phyloP scores from a whole-genome alignment of 2,797 vertebrate species.

The Calcarius lapponicus region DNA sequence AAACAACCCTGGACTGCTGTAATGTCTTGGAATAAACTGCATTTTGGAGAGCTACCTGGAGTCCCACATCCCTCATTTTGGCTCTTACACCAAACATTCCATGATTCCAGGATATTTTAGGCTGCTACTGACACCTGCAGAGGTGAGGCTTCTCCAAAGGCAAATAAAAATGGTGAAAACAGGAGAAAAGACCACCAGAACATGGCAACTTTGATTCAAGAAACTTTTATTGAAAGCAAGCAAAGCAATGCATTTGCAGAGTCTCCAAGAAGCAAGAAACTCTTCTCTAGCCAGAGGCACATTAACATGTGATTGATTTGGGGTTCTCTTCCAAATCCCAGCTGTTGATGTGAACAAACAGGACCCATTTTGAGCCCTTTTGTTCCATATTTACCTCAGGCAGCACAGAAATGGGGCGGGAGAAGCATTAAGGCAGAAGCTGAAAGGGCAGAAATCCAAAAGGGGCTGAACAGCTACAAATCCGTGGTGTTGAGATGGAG shows the following conservation, averaged over 20 bases:
- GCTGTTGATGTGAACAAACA: neutral
- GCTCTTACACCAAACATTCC: too few relatives aligned
- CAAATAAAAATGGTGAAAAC: neutral
- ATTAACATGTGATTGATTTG: rapidly evolving
- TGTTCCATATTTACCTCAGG: neutral
- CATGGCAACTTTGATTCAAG: neutral
- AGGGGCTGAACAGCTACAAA: rapidly evolving
- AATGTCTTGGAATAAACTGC: too few relatives aligned
- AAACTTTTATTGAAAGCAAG: neutral
- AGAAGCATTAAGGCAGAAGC: neutral
- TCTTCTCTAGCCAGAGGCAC: neutral
- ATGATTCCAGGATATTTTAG: neutral
- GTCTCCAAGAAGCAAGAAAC: neutral
- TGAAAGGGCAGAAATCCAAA: neutral
- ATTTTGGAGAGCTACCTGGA: too few relatives aligned
- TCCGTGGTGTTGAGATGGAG: rapidly evolving
- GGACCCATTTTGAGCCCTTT: neutral
- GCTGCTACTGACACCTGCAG: neutral
- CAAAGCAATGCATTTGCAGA: neutral
- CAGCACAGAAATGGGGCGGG: rapidly evolving
- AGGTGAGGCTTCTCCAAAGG: neutral
- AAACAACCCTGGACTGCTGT: too few relatives aligned
- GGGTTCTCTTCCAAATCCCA: neutral
- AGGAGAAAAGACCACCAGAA: neutral
- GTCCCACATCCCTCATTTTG: too few relatives aligned